Conservation (phyloP, 2,113 vertebrate genomes). For the Gasterosteus nipponicus region DNA sequence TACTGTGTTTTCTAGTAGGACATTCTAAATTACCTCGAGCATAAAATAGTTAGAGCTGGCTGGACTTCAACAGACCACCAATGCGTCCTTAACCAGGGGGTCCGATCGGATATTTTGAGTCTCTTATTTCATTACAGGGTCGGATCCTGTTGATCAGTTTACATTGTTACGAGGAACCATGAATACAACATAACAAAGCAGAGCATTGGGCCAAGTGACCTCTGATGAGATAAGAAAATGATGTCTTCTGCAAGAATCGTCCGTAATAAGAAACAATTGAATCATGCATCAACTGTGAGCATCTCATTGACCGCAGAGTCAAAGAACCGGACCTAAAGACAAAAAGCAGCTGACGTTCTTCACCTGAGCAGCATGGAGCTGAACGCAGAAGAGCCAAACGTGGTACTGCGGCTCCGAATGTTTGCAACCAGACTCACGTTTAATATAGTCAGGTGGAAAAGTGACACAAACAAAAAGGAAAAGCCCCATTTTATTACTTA, state of each 20-base stretch:
- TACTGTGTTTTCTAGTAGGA: not conserved
- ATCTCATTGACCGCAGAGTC: too few species aligned
- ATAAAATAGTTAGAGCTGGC: not conserved
- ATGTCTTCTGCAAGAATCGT: not conserved
- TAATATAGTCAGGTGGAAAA: constrained; percentile 10
- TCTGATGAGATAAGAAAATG: constrained; percentile 34
- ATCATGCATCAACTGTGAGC: not conserved
- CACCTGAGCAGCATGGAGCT: not conserved
- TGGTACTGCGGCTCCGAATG: not conserved
- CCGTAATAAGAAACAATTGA: not conserved
- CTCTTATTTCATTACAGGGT: not conserved
- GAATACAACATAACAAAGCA: constrained; percentile 40
- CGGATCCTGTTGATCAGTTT: not conserved
- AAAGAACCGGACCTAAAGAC: not conserved
- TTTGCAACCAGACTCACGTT: not conserved
- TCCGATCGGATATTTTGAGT: too few species aligned
- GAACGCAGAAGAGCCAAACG: constrained; percentile 2
- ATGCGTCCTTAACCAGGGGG: not conserved
- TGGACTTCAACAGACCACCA: not conserved
- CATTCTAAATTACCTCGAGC: not conserved
- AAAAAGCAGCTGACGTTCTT: not conserved
- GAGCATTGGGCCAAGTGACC: constrained; percentile 32
- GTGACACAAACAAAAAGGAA: not conserved
- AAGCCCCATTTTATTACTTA: not conserved
- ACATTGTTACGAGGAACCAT: constrained; percentile 12